A percentile compares a stretch with the other conserved stretches of the same genome.
Evolutionary conservation across 2,888 invertebrate genomes (phyloP).

Genomic region (Oxytorus armatus): DNA sequence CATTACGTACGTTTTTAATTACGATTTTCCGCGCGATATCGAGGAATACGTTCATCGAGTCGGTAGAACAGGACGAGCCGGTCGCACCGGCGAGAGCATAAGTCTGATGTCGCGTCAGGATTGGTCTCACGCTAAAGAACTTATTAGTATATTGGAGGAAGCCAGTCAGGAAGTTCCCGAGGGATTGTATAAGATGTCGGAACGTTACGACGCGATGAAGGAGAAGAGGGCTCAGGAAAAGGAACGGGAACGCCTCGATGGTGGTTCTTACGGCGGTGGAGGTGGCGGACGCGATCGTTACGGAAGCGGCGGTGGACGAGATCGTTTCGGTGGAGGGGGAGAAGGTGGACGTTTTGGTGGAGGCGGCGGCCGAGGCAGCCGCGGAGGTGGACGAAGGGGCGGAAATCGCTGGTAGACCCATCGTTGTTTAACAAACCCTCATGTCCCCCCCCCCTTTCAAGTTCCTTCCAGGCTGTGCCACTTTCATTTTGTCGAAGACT

Average conservation of each 20-base stretch:
- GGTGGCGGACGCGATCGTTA: conserved; percentile 73
- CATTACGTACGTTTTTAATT: conserved; percentile 95
- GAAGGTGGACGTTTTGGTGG: conserved; percentile 61
- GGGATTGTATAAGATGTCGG: conserved; percentile 91
- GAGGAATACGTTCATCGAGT: conserved; percentile 98
- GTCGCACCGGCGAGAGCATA: conserved; percentile 92
- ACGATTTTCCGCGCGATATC: conserved; percentile 96
- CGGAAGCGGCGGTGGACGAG: conserved; percentile 67
- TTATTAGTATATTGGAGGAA: conserved; percentile 94
- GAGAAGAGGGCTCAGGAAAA: conserved; percentile 87
- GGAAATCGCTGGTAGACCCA: conserved; percentile 52
- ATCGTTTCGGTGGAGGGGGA: conserved; percentile 59
- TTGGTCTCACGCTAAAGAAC: conserved; percentile 92
- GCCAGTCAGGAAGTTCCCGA: conserved; percentile 92
- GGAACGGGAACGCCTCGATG: conserved; percentile 83
- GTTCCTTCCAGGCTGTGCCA: conserved; percentile 47
- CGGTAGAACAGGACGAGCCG: conserved; percentile 98
- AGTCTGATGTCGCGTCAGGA: conserved; percentile 92
- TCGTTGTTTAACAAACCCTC: neutral
- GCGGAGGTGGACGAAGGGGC: conserved; percentile 41
- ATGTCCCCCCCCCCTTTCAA: conserved; percentile 16
- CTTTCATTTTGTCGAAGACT: neutral
- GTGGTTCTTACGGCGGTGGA: conserved; percentile 82
- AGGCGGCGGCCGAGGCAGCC: conserved; percentile 65
- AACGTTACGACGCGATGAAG: conserved; percentile 90